A percentile compares a stretch with the other conserved stretches of the same genome.
phyloP scores from a whole-genome alignment of 2,888 invertebrate genomes.

The Muscina levida region DNA sequence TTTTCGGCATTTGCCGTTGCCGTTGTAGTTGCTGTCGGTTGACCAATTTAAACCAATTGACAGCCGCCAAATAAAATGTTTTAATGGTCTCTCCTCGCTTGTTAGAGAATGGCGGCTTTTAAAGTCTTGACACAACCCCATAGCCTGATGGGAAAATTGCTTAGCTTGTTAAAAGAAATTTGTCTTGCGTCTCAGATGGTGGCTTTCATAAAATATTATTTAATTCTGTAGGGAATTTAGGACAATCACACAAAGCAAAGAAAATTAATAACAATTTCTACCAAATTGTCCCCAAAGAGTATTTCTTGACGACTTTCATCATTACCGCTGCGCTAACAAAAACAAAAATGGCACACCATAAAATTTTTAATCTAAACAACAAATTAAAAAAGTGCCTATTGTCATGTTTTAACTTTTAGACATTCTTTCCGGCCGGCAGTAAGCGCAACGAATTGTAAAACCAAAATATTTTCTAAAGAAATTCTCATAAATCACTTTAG shows the following conservation, averaged over 20 bases:
- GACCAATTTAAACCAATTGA: slow-evolving; percentile 66
- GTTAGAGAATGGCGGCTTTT: slow-evolving; percentile 49
- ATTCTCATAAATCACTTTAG: slow-evolving; percentile 17
- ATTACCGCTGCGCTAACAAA: slow-evolving; percentile 10
- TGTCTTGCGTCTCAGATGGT: slow-evolving; percentile 41
- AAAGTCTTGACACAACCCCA: slow-evolving; percentile 7
- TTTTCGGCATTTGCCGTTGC: slow-evolving; percentile 34
- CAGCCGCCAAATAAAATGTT: slow-evolving; percentile 65
- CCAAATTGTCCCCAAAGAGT: not conserved
- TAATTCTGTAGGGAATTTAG: slow-evolving; percentile 48
- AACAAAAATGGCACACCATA: slow-evolving; percentile 28
- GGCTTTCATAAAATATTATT: not conserved
- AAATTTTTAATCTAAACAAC: slow-evolving; percentile 25
- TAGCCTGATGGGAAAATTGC: slow-evolving; percentile 45
- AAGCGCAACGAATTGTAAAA: slow-evolving; percentile 63
- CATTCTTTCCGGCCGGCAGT: no score
- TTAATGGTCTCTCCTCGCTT: slow-evolving; percentile 60
- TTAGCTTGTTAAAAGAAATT: slow-evolving; percentile 61
- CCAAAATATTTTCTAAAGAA: slow-evolving; percentile 66
- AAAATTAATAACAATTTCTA: slow-evolving; percentile 14
- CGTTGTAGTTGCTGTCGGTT: slow-evolving; percentile 33
- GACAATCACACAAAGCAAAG: no score
- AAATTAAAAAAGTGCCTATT: slow-evolving; percentile 31
- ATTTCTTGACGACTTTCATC: slow-evolving; percentile 17
- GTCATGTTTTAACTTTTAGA: not conserved